phyloP scores from a whole-genome alignment of 2,888 invertebrate genomes.

The Melanargia galathea region DNA sequence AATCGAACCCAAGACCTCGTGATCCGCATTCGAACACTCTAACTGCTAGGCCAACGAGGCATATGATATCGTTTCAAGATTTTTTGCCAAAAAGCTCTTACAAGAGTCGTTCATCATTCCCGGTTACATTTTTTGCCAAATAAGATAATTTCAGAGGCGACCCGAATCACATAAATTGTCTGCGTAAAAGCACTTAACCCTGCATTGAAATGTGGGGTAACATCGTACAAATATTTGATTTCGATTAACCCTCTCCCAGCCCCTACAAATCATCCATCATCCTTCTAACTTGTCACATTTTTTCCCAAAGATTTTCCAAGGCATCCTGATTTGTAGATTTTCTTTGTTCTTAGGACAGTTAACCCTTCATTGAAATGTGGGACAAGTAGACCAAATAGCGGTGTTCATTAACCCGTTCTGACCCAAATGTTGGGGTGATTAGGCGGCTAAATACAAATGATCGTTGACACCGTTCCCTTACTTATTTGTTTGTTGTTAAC shows the following conservation, averaged over 20 bases:
- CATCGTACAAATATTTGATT: neutral
- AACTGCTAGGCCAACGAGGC: too few relatives aligned
- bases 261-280: neutral
- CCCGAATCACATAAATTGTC: constrained; percentile 1
- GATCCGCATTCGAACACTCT: too few relatives aligned
- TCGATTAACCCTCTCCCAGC: neutral
- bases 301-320: neutral
- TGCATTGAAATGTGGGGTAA: constrained; percentile 3
- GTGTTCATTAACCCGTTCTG: constrained; percentile 22
- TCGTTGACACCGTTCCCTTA: constrained; percentile 28
- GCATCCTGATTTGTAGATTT: neutral
- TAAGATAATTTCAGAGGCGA: neutral
- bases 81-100: neutral
- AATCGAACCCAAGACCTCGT: too few relatives aligned
- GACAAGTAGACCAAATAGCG: constrained; percentile 25
- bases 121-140: neutral
- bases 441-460: constrained; percentile 30
- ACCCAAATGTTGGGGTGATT: constrained; percentile 32
- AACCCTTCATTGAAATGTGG: constrained; percentile 9
- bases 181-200: constrained; percentile 5
- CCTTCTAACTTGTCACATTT: neutral
- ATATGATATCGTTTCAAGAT: neutral
- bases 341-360: constrained; percentile 10
- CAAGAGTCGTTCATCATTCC: neutral
- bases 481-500: constrained; percentile 29